Conservation (phyloP, 2,797 vertebrate species). For the Tenualosa thibaudeaui region DNA sequence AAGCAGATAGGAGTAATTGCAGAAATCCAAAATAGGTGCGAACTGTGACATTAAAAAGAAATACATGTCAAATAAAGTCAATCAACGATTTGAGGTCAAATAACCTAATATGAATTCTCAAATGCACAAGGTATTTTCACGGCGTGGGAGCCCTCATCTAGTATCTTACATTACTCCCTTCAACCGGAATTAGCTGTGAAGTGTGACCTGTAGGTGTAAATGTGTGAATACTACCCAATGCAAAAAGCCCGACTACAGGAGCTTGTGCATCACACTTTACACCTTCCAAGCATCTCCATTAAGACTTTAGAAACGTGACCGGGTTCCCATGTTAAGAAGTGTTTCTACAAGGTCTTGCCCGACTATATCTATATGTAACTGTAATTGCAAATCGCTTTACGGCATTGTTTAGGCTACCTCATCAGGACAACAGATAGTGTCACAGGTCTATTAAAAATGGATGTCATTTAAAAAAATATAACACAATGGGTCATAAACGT, state of each 20-base stretch:
- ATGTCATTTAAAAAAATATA: background rate
- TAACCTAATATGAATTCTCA: conserved; percentile 50
- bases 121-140: conserved; percentile 43
- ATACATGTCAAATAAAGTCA: background rate
- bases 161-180: conserved; percentile 62
- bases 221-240: conserved; percentile 70
- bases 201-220: conserved; percentile 80
- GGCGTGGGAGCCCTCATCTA: conserved; percentile 56
- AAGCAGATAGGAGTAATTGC: no score
- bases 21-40: no score
- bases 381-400: conserved; percentile 5
- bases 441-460: background rate
- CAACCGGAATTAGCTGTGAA: conserved; percentile 84
- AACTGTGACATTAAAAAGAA: no score
- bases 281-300: conserved; percentile 73
- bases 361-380: conserved; percentile 11
- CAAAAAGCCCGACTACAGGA: conserved; percentile 67
- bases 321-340: conserved; percentile 55
- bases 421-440: background rate
- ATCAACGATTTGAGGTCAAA: conserved; percentile 27
- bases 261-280: conserved; percentile 77
- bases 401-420: background rate
- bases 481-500: no score
- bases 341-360: background rate
- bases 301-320: conserved; percentile 53